These are phyloP conservation scores for Calliphora vicina DNA, from an alignment of 1,140 invertebrate genomes.

Conservation along the genomic window DNA sequence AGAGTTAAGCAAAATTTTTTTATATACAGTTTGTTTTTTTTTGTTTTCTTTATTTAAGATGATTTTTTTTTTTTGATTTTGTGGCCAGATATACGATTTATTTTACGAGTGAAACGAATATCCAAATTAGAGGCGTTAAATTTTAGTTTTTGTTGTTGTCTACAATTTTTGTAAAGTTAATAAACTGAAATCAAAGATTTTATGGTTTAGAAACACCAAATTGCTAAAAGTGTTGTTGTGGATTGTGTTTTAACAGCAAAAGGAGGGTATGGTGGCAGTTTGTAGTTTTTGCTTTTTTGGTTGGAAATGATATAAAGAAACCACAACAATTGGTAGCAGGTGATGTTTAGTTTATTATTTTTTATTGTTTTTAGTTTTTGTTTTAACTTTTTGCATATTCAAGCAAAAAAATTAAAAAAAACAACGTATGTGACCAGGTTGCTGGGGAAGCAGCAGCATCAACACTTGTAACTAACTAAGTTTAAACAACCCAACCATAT, in stretches of 20 bases:
- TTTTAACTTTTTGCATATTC: background rate
- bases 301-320: conserved; percentile 17
- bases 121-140: conserved; percentile 13
- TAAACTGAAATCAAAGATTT: conserved; percentile 21
- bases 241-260: background rate
- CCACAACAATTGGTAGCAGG: conserved; percentile 28
- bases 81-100: background rate
- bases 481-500: conserved; percentile 16
- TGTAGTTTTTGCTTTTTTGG: background rate
- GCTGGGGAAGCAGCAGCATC: background rate
- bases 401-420: too few species aligned
- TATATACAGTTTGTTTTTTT: background rate
- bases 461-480: conserved; percentile 17
- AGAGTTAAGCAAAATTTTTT: background rate
- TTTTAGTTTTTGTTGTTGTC: background rate
- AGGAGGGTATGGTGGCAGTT: background rate
- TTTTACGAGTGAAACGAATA: conserved; percentile 16
- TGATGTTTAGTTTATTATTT: conserved; percentile 11
- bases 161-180: background rate
- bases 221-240: background rate
- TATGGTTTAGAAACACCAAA: background rate
- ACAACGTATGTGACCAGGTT: background rate
- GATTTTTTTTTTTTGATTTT: too few species aligned
- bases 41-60: background rate
- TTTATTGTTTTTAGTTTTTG: background rate